A percentile compares a stretch with the other conserved stretches of the same genome.
phyloP scores from a whole-genome alignment of 1,140 invertebrate genomes.

The Lithobius niger region DNA sequence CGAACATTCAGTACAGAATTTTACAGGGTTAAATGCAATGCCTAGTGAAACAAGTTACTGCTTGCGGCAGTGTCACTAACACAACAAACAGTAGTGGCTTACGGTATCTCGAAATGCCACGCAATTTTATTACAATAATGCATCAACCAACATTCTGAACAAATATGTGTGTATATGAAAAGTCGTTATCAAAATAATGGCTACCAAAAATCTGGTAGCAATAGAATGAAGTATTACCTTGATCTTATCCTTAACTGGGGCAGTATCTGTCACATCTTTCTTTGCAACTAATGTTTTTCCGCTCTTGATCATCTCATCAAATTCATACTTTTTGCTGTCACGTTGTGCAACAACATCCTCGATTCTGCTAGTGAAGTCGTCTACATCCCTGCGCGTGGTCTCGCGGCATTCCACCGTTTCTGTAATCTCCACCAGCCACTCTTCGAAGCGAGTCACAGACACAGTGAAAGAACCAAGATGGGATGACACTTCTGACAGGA shows the following conservation, averaged over 20 bases:
- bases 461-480: conserved; percentile 56
- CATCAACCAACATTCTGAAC: no score
- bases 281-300: conserved; percentile 73
- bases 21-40: no score
- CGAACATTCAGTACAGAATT: no score
- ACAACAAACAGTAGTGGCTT: no score
- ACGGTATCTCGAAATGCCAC: no score
- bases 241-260: conserved; percentile 67
- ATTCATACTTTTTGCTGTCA: conserved; percentile 41
- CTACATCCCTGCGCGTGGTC: conserved; percentile 46
- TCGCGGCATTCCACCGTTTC: conserved; percentile 62
- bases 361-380: conserved; percentile 53
- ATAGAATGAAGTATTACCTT: conserved; percentile 48
- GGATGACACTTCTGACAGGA: conserved; percentile 63
- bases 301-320: conserved; percentile 61
- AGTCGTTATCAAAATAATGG: conserved; percentile 4
- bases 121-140: no score
- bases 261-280: conserved; percentile 78
- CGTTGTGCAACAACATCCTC: conserved; percentile 36
- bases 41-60: no score
- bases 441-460: conserved; percentile 44
- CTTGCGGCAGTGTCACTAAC: no score
- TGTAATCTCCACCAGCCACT: conserved; percentile 42
- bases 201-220: no score
- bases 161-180: no score